phyloP scores from a whole-genome alignment of 2,113 vertebrate genomes.

The Cephalopterus ornatus region DNA sequence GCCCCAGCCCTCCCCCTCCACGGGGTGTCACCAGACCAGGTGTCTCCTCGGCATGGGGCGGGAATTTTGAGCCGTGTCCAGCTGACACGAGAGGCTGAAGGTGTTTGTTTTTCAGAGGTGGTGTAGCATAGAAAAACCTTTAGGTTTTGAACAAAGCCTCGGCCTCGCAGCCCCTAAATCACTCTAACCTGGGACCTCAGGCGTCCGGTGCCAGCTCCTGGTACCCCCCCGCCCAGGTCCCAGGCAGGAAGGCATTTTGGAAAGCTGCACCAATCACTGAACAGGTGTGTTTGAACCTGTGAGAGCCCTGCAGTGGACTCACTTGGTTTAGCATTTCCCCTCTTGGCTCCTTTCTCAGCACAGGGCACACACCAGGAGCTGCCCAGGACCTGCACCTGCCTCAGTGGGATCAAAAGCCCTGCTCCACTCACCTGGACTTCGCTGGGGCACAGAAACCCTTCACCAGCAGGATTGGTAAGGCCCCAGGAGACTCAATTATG shows the following conservation, averaged over 20 bases:
- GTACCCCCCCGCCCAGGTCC: fast-evolving
- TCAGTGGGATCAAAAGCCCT: not conserved
- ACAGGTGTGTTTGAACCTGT: not conserved
- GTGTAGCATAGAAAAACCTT: not conserved
- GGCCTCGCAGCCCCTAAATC: not conserved
- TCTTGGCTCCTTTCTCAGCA: not conserved
- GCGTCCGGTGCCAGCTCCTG: not conserved
- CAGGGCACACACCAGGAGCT: not conserved
- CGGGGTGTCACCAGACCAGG: fast-evolving
- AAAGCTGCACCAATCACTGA: no score
- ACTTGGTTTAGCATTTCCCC: not conserved
- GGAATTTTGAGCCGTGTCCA: not conserved
- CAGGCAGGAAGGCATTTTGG: fast-evolving
- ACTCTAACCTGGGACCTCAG: not conserved
- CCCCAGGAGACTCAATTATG: not conserved
- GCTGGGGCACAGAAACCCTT: not conserved
- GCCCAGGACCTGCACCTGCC: not conserved
- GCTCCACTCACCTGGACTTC: fast-evolving
- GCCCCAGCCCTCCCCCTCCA: not conserved
- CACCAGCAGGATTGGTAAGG: not conserved
- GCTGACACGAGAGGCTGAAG: not conserved
- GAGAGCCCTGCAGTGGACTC: not conserved
- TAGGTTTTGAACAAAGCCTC: not conserved
- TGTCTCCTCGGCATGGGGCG: not conserved
- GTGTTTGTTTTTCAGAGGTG: not conserved